Evolutionary conservation across 2,797 vertebrate genomes (phyloP), one percentile per base, ranked within the genome.

Genomic region (Hozukius guyotensis): DNA sequence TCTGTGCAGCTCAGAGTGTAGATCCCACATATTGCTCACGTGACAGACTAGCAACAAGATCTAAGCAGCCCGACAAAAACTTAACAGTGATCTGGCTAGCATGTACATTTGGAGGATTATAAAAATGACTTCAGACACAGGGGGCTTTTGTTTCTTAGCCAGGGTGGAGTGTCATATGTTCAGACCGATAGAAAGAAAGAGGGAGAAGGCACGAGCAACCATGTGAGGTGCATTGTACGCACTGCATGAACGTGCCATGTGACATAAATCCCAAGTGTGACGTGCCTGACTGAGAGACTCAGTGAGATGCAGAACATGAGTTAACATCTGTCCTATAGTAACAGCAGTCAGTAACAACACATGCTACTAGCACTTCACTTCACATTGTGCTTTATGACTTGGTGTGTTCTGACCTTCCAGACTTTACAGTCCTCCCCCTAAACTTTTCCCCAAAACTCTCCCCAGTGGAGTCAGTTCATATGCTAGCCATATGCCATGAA

Each of bases 211-310:
- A 71, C 38, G 55, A 61, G 53, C 74, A 75, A 78, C 89, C 59
- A 75, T 85, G 85, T 89, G 87, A 89, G 83, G 67, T 87, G 61
- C 85, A 85, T 79, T 91, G 80, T 78, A 79, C 31, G 57, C 14
- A 14, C 70, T 75, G 77, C 75, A 66, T 71, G 74, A 83, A 78
- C 4, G 22, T 66, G 69, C 57, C 93, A 91, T 92, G 90, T 94
- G 93, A 94, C 89, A 76, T 86, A 84, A 85, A 84, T 92, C 88
- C 92, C 84, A 93, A 90, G 88, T 88, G 85, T 76, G 75, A 84
- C 67, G 62, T 83, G 88, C 67, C 52, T 42, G 74, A 77, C 65
- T 62, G 79, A 81, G 67, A 77, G 71, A 71, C 71, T 77, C 56
- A 24, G 55, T 77, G 62, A 81, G 65, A 80, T 75, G 18, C 67